phyloP scores from a whole-genome alignment of 2,113 vertebrate genomes.

The Protobothrops flavoviridis region DNA sequence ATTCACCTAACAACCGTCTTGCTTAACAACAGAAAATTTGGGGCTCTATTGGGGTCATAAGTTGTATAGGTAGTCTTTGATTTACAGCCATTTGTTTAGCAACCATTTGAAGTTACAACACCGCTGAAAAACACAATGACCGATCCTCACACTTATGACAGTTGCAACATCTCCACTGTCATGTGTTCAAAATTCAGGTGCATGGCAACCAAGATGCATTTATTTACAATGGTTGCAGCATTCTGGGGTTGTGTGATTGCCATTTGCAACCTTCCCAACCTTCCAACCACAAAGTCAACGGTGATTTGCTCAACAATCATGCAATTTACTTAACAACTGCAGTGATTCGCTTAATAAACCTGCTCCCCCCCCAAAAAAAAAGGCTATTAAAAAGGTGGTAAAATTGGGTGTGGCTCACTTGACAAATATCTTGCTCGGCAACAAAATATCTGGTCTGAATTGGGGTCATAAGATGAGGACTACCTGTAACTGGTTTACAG shows the following conservation, averaged over 20 bases:
- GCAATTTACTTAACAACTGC: not conserved
- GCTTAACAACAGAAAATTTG: not conserved
- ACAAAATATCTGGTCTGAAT: not conserved
- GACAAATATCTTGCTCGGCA: not conserved
- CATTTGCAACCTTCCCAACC: not conserved
- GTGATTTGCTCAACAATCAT: not conserved
- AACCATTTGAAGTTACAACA: not conserved
- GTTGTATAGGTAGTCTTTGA: not conserved
- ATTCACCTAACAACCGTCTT: no score
- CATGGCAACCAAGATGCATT: not conserved
- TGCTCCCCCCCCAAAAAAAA: not conserved
- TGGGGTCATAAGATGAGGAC: not conserved
- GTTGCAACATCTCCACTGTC: not conserved
- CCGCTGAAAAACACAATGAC: not conserved
- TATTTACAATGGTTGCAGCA: not conserved
- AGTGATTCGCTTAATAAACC: not conserved
- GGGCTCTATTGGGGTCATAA: not conserved
- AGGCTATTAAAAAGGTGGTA: not conserved
- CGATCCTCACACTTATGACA: not conserved
- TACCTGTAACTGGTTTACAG: not conserved
- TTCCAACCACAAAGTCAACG: not conserved
- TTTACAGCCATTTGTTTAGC: not conserved
- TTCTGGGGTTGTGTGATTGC: not conserved
- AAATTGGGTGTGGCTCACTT: not conserved
- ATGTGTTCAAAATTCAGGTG: not conserved